phyloP scores from a whole-genome alignment of 2,888 invertebrate genomes.

The Metacarcinus magister region DNA sequence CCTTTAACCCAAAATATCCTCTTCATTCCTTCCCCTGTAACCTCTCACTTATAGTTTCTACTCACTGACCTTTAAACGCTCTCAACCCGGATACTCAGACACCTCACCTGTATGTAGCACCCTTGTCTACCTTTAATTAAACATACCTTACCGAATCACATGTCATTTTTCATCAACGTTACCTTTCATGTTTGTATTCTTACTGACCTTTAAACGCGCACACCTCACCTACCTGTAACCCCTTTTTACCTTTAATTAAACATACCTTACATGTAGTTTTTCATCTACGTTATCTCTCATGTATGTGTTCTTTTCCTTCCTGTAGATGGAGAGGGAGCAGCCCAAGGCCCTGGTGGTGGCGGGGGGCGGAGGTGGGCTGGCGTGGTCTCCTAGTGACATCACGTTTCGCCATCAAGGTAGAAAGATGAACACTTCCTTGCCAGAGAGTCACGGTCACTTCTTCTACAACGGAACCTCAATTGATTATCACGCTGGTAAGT shows the following conservation, averaged over 20 bases:
- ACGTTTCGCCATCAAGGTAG: constrained; percentile 57
- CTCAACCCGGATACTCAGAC: background rate
- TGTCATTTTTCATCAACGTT: background rate
- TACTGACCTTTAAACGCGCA: too few relatives aligned
- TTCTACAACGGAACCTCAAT: constrained; percentile 38
- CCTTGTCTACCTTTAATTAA: background rate
- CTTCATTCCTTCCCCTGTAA: too few relatives aligned
- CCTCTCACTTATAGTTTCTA: background rate
- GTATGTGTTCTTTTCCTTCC: background rate
- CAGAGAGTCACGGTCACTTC: constrained; percentile 64
- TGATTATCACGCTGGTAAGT: constrained; percentile 54
- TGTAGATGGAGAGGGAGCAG: constrained; percentile 67
- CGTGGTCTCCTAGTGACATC: constrained; percentile 62
- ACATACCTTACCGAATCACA: background rate
- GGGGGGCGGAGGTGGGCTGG: constrained; percentile 77
- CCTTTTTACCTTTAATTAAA: background rate
- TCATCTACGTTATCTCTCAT: background rate
- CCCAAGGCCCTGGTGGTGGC: constrained; percentile 77
- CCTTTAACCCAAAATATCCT: too few relatives aligned
- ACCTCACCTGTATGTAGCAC: background rate
- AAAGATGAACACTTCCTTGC: constrained; percentile 55
- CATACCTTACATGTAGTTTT: background rate
- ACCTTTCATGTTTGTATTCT: background rate
- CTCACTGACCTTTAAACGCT: background rate
- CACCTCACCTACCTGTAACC: too few relatives aligned